Evolutionary conservation across 1,140 invertebrate species (phyloP).

Genomic region (Diabrotica undecimpunctata): DNA sequence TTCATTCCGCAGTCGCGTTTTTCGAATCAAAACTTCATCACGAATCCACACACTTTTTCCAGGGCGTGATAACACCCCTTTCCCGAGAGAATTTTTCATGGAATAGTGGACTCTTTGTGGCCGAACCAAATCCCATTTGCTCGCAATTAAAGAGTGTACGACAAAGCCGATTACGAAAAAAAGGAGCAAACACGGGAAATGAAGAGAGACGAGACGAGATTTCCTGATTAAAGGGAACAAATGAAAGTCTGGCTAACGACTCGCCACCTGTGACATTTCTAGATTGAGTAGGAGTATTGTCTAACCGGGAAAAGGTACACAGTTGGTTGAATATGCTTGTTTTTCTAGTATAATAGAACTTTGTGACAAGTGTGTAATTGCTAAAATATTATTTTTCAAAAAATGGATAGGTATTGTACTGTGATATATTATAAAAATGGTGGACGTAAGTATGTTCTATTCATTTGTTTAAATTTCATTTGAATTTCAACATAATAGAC

Average conservation of each 20-base stretch:
- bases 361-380: too few species aligned
- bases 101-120: not conserved
- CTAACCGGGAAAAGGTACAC: too few species aligned
- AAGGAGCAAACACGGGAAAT: conserved; percentile 1
- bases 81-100: not conserved
- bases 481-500: too few species aligned
- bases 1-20: too few species aligned
- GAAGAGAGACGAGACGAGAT: not conserved
- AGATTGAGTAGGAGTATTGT: too few species aligned
- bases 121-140: conserved; percentile 9
- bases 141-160: conserved; percentile 11
- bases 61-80: not conserved
- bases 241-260: not conserved
- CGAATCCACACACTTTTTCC: not conserved
- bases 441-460: too few species aligned
- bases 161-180: conserved; percentile 2
- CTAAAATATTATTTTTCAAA: too few species aligned
- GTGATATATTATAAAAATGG: too few species aligned
- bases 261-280: not conserved
- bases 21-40: not conserved
- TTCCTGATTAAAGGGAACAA: conserved; percentile 5
- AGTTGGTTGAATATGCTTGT: too few species aligned
- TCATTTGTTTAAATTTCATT: too few species aligned
- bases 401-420: too few species aligned
- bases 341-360: too few species aligned